Evolutionary conservation across 2,888 invertebrate species (phyloP).

Genomic region (Agrotis segetum): DNA sequence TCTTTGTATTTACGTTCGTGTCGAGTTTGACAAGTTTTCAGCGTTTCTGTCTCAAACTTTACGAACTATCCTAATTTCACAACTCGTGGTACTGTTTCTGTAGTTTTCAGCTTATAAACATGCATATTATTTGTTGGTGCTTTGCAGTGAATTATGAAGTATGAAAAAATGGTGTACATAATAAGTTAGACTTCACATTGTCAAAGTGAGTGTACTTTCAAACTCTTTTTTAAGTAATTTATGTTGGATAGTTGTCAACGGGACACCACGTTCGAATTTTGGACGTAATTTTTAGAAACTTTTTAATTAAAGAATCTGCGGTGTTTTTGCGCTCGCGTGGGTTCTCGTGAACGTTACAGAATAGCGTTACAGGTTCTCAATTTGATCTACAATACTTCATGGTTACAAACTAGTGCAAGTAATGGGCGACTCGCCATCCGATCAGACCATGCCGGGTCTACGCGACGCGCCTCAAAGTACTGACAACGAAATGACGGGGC

Average conservation of each 20-base stretch:
- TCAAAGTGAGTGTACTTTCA: too few species aligned
- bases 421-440: too few species aligned
- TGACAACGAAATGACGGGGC: too few species aligned
- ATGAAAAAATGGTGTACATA: background rate
- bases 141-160: background rate
- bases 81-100: slow-evolving; percentile 11
- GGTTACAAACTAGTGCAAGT: background rate
- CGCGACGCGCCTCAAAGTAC: too few species aligned
- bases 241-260: too few species aligned
- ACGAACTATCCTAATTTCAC: slow-evolving; percentile 21
- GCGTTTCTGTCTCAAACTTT: slow-evolving; percentile 16
- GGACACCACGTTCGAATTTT: too few species aligned
- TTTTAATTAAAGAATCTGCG: too few species aligned
- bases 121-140: background rate
- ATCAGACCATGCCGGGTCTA: too few species aligned
- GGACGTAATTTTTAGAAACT: too few species aligned
- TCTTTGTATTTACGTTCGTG: slow-evolving; percentile 17
- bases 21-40: slow-evolving; percentile 30
- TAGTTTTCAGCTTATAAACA: slow-evolving; percentile 11
- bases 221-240: too few species aligned
- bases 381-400: background rate
- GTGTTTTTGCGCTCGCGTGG: too few species aligned
- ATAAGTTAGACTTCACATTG: too few species aligned
- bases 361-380: background rate
- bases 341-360: background rate